Percentiles rank a stretch among this genome's conserved stretches.
Conservation (phyloP, 2,797 vertebrate genomes). For the Crax fasciolata region DNA sequence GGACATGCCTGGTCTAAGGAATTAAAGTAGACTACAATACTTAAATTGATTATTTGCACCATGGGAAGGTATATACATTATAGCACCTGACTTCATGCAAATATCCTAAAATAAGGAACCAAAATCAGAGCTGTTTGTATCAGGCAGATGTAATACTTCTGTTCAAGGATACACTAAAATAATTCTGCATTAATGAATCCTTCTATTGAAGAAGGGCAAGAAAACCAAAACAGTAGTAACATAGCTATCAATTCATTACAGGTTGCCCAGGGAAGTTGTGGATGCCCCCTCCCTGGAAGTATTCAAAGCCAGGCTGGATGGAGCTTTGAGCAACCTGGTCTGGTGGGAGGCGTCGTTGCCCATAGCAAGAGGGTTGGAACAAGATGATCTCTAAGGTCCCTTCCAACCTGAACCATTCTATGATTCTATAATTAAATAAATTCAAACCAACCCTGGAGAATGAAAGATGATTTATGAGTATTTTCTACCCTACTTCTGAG, state of each 20-base stretch:
- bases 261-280: no score
- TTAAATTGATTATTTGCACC: neutral
- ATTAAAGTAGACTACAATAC: neutral
- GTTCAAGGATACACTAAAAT: neutral
- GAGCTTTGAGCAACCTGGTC: no score
- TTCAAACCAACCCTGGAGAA: neutral
- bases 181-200: neutral
- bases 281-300: no score
- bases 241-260: neutral
- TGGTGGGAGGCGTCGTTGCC: no score
- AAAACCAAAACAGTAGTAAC: neutral
- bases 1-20: neutral
- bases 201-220: neutral
- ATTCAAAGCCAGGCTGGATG: no score
- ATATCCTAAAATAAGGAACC: neutral
- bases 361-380: no score
- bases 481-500: neutral
- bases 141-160: neutral
- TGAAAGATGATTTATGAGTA: neutral
- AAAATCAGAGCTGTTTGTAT: neutral
- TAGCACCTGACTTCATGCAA: neutral
- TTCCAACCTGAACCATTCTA: no score
- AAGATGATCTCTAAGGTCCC: no score
- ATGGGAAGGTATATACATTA: neutral
- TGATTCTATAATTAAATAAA: neutral